Evolutionary conservation across 2,888 invertebrate species (phyloP), one percentile per base, ranked within the genome.

Genomic region (Andrena haemorrhoa): DNA sequence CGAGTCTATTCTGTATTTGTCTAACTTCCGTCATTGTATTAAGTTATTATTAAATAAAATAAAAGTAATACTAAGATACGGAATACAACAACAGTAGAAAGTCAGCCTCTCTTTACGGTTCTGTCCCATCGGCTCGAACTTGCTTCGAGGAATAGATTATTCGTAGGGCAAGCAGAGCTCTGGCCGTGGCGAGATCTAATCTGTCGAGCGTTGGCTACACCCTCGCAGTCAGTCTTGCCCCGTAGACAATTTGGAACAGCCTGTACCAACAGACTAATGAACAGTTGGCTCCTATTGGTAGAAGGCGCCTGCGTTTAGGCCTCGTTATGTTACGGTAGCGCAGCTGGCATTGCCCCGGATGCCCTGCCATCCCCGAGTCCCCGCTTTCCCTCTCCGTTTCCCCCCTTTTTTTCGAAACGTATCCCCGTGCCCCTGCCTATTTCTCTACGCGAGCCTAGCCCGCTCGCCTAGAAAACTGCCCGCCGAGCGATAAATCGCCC

Each of bases 211-310:
- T 31, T 66, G 20, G 49, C 35, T 75, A 82, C 82, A 79, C 73
- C 82, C 87, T 79, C 86, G 81, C 82, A 58, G 73, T 63, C 65
- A 56, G 69, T 72, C 71, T 70, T 72, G 64, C 63, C 33, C 68
- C 80, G 76, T 79, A 76, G 85, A 90, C 87, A 85, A 88, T 90
- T 90, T 90, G 87, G 84, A 90, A 85, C 90, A 87, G 90, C 87
- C 90, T 90, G 90, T 88, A 89, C 85, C 83, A 82, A 83, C 82
- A 83, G 85, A 89, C 91, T 93, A 93, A 93, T 93, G 92, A 93
- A 93, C 92, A 93, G 93, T 93, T 93, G 93, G 92, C 88, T 90
- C 87, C 91, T 92, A 92, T 92, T 91, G 91, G 89, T 90, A 88
- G 90, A 92, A 91, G 90, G 89, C 87, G 90, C 89, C 90, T 90